These are phyloP conservation scores for Danaus chrysippus DNA, from an alignment of 2,888 invertebrate genomes.

Conservation along the genomic window DNA sequence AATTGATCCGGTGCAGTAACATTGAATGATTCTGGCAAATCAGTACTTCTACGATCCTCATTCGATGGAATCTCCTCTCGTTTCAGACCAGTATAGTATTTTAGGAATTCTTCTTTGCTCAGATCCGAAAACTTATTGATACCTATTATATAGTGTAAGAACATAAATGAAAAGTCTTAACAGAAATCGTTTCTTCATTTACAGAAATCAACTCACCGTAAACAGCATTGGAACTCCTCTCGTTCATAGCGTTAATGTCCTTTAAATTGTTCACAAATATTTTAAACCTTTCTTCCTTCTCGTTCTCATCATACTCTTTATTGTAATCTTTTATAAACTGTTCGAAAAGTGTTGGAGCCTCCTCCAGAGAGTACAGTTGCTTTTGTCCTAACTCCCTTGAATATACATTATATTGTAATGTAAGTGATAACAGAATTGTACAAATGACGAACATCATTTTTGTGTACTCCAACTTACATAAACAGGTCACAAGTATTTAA, in stretches of 20 bases:
- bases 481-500: too few species aligned
- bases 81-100: neutral
- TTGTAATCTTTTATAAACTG: too few species aligned
- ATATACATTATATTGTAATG: too few species aligned
- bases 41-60: neutral
- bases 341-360: too few species aligned
- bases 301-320: neutral
- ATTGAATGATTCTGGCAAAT: neutral
- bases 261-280: conserved; percentile 1
- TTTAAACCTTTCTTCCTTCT: conserved; percentile 2
- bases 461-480: too few species aligned
- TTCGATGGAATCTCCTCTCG: neutral
- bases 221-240: neutral
- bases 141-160: conserved; percentile 12
- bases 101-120: conserved; percentile 29
- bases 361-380: too few species aligned
- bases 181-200: neutral
- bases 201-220: neutral
- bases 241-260: neutral
- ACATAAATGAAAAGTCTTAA: neutral
- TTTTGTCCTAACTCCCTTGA: too few species aligned
- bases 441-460: too few species aligned
- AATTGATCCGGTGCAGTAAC: too few species aligned
- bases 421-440: too few species aligned
- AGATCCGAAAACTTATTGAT: conserved; percentile 31